Conservation (phyloP, 2,888 invertebrate species). For the Monopis laevigella region DNA sequence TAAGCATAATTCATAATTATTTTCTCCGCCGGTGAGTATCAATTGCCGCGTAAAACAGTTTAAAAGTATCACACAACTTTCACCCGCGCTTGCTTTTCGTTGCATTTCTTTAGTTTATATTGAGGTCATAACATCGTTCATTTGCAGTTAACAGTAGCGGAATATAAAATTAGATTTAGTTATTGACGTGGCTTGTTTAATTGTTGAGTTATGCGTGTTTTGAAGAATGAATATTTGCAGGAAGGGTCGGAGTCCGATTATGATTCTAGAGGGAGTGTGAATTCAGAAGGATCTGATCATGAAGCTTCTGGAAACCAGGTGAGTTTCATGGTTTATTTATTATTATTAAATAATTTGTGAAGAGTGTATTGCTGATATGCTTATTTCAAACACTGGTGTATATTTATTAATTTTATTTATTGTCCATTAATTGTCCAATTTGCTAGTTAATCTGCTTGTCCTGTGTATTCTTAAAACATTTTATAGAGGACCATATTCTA, state of each 20-base stretch:
- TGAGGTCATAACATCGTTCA: conserved; percentile 50
- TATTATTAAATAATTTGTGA: too few species aligned
- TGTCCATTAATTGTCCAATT: too few species aligned
- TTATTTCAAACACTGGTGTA: too few species aligned
- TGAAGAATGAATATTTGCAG: conserved; percentile 47
- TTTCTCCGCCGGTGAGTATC: background rate
- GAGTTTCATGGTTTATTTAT: conserved; percentile 20
- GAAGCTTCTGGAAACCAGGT: conserved; percentile 80
- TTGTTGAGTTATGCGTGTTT: conserved; percentile 41
- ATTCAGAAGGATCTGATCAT: conserved; percentile 67
- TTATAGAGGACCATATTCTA: too few species aligned
- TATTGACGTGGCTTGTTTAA: conserved; percentile 6
- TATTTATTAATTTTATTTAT: too few species aligned
- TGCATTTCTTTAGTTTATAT: conserved; percentile 58
- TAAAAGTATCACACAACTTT: conserved; percentile 54
- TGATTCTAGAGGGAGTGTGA: conserved; percentile 59
- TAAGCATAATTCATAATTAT: background rate
- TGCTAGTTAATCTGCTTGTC: too few species aligned
- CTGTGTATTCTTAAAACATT: too few species aligned
- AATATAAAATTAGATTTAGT: conserved; percentile 14
- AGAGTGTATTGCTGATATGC: too few species aligned
- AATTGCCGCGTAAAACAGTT: conserved; percentile 31
- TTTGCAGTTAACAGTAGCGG: background rate
- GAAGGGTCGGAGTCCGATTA: conserved; percentile 56
- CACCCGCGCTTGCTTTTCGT: conserved; percentile 53